Conservation (phyloP, 2,888 invertebrate genomes). For the Ceriagrion tenellum region DNA sequence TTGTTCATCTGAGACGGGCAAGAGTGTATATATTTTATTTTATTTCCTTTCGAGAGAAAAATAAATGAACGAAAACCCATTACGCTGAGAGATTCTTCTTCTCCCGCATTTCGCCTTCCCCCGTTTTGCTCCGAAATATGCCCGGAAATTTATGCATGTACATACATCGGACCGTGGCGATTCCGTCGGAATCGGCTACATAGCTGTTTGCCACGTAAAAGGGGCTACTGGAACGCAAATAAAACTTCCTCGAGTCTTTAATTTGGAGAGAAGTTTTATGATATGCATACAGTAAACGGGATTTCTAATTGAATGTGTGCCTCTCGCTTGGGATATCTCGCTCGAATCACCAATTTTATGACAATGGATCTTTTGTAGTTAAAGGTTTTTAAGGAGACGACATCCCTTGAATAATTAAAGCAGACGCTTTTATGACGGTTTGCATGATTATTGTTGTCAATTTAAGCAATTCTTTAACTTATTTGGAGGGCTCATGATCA, state of each 20-base stretch:
- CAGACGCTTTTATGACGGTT: neutral
- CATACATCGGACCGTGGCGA: neutral
- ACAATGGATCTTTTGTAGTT: neutral
- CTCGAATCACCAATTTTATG: neutral
- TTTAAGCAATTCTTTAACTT: neutral
- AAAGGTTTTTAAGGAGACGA: neutral
- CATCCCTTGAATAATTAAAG: neutral
- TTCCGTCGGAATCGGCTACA: neutral
- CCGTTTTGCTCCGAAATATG: neutral
- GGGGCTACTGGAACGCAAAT: neutral
- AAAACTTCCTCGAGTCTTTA: neutral
- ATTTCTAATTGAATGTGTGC: neutral
- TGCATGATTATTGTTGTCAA: neutral
- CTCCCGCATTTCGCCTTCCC: neutral
- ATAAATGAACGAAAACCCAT: neutral
- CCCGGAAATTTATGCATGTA: too few relatives aligned
- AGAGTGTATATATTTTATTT: neutral
- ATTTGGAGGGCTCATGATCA: neutral
- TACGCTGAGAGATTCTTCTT: neutral
- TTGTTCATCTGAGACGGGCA: constrained; percentile 21
- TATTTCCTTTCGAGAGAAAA: neutral
- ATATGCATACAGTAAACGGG: neutral
- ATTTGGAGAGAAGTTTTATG: neutral
- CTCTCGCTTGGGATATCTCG: neutral
- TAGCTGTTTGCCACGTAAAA: neutral